Evolutionary conservation across 1,140 invertebrate genomes (phyloP).

Genomic region (Zaprionus nigranus): DNA sequence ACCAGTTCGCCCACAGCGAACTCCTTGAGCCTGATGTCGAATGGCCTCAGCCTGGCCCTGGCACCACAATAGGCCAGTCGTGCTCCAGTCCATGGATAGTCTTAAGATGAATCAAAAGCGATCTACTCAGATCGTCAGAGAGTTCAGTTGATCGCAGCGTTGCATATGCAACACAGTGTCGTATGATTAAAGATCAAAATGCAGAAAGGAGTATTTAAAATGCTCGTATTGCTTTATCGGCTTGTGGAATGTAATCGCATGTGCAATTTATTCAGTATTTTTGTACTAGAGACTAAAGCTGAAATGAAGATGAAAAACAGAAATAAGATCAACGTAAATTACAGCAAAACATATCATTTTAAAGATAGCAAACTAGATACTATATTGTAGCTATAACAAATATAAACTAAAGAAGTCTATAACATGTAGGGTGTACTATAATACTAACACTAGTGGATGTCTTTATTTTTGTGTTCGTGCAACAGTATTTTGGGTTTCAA

Average conservation of each 20-base stretch:
- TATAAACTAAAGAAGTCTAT: conserved; percentile 44
- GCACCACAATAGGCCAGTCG: conserved; percentile 56
- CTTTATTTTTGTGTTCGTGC: conserved; percentile 50
- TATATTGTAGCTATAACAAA: conserved; percentile 59
- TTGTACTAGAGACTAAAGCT: conserved; percentile 71
- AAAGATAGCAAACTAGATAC: conserved; percentile 57
- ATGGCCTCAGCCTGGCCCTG: conserved; percentile 70
- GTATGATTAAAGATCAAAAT: not conserved
- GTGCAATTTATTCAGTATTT: conserved; percentile 81
- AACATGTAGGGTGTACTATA: conserved; percentile 7
- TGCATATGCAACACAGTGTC: conserved; percentile 10
- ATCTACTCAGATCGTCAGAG: not conserved
- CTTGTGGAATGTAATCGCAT: conserved; percentile 39
- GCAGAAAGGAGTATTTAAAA: conserved; percentile 37
- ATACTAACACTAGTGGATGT: conserved; percentile 25
- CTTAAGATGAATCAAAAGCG: conserved; percentile 39
- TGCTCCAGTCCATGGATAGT: conserved; percentile 11
- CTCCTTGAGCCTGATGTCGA: conserved; percentile 73
- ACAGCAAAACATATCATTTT: conserved; percentile 79
- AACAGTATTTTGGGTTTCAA: conserved; percentile 69
- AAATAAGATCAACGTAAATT: conserved; percentile 56
- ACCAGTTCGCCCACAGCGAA: conserved; percentile 47
- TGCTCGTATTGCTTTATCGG: conserved; percentile 37
- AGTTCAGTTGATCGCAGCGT: not conserved
- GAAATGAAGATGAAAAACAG: not conserved